A percentile compares a stretch with the other conserved stretches of the same genome.
phyloP scores from a whole-genome alignment of 1,140 invertebrate species.

The Neoseiulus cucumeris region DNA sequence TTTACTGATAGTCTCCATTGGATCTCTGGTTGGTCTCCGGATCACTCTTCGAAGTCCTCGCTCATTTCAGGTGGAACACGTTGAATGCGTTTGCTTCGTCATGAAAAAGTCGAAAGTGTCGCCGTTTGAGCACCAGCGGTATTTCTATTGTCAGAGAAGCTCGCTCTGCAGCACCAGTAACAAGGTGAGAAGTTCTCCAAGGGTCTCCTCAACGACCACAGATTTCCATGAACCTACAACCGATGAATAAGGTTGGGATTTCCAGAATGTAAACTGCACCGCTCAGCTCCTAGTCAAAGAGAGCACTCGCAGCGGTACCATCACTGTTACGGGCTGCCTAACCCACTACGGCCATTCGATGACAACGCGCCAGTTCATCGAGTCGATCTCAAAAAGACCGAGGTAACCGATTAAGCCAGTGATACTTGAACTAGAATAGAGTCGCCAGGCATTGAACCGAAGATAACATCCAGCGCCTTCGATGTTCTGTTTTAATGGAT shows the following conservation, averaged over 20 bases:
- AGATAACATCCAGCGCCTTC: not conserved
- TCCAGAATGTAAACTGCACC: not conserved
- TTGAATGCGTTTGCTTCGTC: constrained; percentile 4
- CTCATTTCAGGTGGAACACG: not conserved
- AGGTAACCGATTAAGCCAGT: not conserved
- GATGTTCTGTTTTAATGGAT: not conserved
- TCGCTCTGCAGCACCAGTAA: not conserved
- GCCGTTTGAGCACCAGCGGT: not conserved
- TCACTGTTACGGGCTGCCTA: not conserved
- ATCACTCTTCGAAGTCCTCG: not conserved
- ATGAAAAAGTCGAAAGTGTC: not conserved
- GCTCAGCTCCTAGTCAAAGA: not conserved
- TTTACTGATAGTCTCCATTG: not conserved
- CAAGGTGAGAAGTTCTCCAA: not conserved
- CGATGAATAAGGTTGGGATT: not conserved
- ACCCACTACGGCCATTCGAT: constrained; percentile 5
- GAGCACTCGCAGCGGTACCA: not conserved
- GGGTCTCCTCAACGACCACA: not conserved
- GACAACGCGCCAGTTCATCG: not conserved
- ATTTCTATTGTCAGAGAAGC: constrained; percentile 1
- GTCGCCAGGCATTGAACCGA: not conserved
- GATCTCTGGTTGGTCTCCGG: not conserved
- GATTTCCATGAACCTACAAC: not conserved
- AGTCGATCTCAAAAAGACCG: not conserved
- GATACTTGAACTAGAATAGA: not conserved